These are phyloP conservation scores for Iguana delicatissima DNA, from an alignment of 2,797 vertebrate species.

Conservation along the genomic window DNA sequence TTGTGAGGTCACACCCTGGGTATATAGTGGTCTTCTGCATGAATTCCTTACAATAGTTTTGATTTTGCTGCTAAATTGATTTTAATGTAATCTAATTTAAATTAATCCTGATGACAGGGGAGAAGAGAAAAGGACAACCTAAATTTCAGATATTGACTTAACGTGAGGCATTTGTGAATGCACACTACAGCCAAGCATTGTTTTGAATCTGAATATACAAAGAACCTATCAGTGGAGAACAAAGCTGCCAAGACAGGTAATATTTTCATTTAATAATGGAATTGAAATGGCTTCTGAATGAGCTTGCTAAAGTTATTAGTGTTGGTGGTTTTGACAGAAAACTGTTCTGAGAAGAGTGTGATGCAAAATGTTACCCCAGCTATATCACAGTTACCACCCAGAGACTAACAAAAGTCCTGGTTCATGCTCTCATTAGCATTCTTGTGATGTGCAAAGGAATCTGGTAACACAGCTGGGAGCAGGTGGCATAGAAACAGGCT, in stretches of 20 bases:
- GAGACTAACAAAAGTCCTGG: background rate
- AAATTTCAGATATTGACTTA: constrained; percentile 19
- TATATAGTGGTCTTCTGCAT: constrained; percentile 17
- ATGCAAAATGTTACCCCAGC: background rate
- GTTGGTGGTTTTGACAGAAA: background rate
- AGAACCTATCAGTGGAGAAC: background rate
- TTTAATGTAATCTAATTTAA: background rate
- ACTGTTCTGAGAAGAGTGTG: background rate
- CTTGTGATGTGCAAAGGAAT: background rate
- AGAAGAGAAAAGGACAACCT: background rate
- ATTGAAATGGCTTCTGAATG: constrained; percentile 3
- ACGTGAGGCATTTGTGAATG: constrained; percentile 18
- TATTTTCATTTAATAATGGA: background rate
- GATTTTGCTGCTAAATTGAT: constrained; percentile 29
- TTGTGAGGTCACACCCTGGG: background rate
- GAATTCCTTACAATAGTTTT: constrained; percentile 22
- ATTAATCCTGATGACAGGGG: constrained; percentile 10
- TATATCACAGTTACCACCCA: accelerated
- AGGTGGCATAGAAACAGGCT: constrained; percentile 29
- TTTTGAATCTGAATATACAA: background rate
- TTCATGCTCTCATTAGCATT: constrained; percentile 18
- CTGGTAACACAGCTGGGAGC: constrained; percentile 26
- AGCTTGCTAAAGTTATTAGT: background rate
- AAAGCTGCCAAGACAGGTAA: constrained; percentile 21
- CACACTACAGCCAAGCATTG: background rate